Conservation (phyloP, 2,888 invertebrate genomes). For the Aproaerema taeniolella region DNA sequence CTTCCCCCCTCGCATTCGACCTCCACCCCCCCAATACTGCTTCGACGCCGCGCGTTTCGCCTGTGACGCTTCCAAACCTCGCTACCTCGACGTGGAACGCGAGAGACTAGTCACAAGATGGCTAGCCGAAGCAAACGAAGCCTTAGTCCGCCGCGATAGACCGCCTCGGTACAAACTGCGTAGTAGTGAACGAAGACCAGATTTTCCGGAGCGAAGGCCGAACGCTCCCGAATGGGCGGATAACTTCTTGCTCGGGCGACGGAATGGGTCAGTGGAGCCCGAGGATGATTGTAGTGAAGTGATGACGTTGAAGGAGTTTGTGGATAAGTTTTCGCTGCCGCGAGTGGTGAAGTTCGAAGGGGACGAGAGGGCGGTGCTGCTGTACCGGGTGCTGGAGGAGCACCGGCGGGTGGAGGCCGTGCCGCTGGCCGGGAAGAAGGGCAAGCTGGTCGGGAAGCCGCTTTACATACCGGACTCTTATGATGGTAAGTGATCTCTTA, state of each 20-base stretch:
- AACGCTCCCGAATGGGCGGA: conserved; percentile 65
- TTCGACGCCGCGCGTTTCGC: conserved; percentile 74
- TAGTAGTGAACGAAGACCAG: conserved; percentile 68
- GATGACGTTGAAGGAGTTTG: conserved; percentile 75
- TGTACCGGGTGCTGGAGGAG: conserved; percentile 80
- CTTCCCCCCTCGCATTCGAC: conserved; percentile 64
- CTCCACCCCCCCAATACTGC: conserved; percentile 71
- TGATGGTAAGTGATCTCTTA: conserved; percentile 76
- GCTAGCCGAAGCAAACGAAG: conserved; percentile 72
- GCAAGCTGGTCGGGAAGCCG: conserved; percentile 75
- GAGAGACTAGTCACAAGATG: conserved; percentile 69
- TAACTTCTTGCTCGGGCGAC: conserved; percentile 58
- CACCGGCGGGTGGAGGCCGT: conserved; percentile 80
- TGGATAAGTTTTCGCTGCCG: conserved; percentile 79
- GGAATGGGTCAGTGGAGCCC: conserved; percentile 61
- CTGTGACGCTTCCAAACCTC: conserved; percentile 67
- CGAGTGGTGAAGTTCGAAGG: conserved; percentile 77
- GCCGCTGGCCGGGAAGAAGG: conserved; percentile 74
- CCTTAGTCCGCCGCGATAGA: conserved; percentile 59
- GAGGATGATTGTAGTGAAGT: conserved; percentile 68
- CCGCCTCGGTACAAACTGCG: conserved; percentile 67
- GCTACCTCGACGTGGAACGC: conserved; percentile 68
- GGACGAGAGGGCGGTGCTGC: conserved; percentile 76
- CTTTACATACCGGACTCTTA: conserved; percentile 82
- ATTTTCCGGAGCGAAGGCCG: conserved; percentile 56